Base-by-base conservation (phyloP, 2,797 vertebrate genomes). In the Anabas testudineus region DNA sequence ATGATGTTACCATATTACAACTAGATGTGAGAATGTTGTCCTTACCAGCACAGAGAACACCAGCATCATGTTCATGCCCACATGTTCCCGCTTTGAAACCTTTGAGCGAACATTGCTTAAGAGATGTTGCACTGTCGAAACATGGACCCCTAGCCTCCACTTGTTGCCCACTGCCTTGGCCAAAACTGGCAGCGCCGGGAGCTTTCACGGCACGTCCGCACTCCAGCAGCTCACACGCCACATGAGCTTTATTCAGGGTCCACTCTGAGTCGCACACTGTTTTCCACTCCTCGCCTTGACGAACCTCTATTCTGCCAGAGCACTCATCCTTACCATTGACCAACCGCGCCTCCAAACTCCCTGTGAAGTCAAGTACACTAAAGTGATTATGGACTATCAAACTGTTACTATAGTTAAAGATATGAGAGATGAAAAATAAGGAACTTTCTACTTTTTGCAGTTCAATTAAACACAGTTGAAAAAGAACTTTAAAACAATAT, bases 271-370 rank as follows among this genome's bases (percentile, higher is more conserved):
- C 88, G 53, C 92, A 93, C 36, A 93, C 80, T 0, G 90, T 87
- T 9, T 85, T 66, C 92, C 92, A 93, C 1, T 21, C 19, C 0
- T 75, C 30, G 0, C 39, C 81, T 0, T 86, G 60, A 24, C 74
- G 87, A 13, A 92, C 83, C 74, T 93, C 92, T 3, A 93, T 78
- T 73, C 90, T 87, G n/a, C 92, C 92, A 22, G 81, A 73, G 58
- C 92, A 93, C 3, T 72, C 69, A 34, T 81, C 69, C 0, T 5
- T 65, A 16, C 64, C 49, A 1, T 54, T 45, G 0, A 2, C 24
- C 74, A 93, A 16, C n/a, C 87, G 88, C 12, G 65, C 49, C 10
- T 58, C 76, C 80, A 93, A 53, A 57, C 82, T 69, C 21, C 71
- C 91, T 93, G 82, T 55, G 30, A 71, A 58, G 24, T 53, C 14